Conservation (phyloP, 2,797 vertebrate genomes). For the Dipus sagitta region DNA sequence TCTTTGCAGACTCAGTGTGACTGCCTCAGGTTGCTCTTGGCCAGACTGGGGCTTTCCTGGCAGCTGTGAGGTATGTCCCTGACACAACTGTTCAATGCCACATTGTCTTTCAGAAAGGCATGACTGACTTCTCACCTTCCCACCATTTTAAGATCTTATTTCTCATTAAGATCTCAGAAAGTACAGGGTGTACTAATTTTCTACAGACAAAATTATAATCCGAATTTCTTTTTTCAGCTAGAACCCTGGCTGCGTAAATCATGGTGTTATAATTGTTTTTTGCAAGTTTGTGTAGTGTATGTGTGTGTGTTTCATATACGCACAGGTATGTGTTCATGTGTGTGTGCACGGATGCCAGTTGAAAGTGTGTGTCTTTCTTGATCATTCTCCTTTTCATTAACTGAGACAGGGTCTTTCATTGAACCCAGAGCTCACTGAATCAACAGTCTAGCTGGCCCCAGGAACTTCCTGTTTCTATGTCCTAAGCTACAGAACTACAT, state of each 20-base stretch:
- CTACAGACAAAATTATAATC: not conserved
- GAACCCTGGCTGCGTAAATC: not conserved
- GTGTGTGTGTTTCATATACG: no score
- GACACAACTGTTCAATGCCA: not conserved
- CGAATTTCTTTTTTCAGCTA: not conserved
- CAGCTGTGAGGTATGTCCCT: not conserved
- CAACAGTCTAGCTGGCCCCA: no score
- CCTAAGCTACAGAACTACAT: no score
- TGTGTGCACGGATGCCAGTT: no score
- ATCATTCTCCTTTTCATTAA: no score
- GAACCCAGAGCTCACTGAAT: no score
- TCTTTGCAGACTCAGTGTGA: fast-evolving
- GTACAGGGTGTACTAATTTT: not conserved
- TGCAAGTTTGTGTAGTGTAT: no score
- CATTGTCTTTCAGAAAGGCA: not conserved
- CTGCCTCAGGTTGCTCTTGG: not conserved
- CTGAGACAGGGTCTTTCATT: no score
- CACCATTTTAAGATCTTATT: fast-evolving
- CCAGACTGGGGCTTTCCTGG: not conserved
- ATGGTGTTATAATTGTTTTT: not conserved
- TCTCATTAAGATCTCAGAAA: not conserved
- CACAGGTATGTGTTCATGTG: no score
- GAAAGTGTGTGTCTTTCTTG: no score
- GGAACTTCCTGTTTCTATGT: no score
- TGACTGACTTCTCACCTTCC: not conserved